Percentiles rank a stretch among this genome's conserved stretches.
phyloP scores from a whole-genome alignment of 1,140 invertebrate species.

The Steinernema feltiae region DNA sequence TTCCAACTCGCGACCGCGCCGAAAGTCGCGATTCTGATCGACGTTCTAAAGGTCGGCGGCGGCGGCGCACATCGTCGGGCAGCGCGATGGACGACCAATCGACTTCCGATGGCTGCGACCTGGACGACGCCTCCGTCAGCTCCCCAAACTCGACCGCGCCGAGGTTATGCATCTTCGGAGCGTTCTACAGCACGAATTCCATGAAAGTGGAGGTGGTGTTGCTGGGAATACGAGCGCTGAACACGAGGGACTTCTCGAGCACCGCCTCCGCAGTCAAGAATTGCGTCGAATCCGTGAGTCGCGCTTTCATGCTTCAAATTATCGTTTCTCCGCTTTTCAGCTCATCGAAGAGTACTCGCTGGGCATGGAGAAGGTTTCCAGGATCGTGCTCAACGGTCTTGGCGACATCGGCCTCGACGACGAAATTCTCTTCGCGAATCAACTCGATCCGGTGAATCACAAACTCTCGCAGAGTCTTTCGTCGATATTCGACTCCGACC shows the following conservation, averaged over 20 bases:
- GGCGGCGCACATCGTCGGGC: not conserved
- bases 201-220: constrained; percentile 33
- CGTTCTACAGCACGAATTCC: constrained; percentile 20
- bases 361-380: constrained; percentile 16
- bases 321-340: constrained; percentile 30
- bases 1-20: constrained; percentile 13
- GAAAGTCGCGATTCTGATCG: constrained; percentile 30
- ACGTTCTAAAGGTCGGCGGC: constrained; percentile 26
- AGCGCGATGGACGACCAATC: not conserved
- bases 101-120: constrained; percentile 9
- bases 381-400: constrained; percentile 19
- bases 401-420: constrained; percentile 18
- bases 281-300: constrained; percentile 4
- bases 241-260: constrained; percentile 9
- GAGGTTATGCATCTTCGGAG: constrained; percentile 25
- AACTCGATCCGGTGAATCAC: constrained; percentile 6
- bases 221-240: constrained; percentile 24
- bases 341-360: constrained; percentile 28
- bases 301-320: not conserved
- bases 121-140: not conserved
- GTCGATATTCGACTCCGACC: not conserved
- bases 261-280: constrained; percentile 7
- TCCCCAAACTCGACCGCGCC: not conserved
- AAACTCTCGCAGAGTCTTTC: constrained; percentile 15
- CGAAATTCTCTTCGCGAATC: constrained; percentile 26